Percentiles rank a stretch among this genome's conserved stretches.
Evolutionary conservation across 2,888 invertebrate genomes (phyloP).

Genomic region (Dryococelus australis): DNA sequence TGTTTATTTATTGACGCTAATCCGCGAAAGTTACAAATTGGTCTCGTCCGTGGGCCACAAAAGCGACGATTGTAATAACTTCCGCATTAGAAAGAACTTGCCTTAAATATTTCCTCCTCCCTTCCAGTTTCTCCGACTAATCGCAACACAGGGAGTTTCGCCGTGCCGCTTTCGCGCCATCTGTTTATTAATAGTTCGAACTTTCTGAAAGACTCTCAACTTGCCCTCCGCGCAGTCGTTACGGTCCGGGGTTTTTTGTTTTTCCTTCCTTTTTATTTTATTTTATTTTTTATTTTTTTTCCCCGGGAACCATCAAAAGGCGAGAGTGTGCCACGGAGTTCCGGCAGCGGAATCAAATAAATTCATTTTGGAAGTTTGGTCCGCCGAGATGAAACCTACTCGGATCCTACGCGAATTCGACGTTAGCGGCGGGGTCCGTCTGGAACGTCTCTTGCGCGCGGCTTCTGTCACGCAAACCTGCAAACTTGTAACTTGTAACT

Average conservation of each 20-base stretch:
- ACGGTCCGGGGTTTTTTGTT: background rate
- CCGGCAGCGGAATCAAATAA: background rate
- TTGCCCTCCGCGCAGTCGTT: background rate
- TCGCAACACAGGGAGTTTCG: background rate
- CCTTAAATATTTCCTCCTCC: background rate
- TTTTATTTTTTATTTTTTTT: too few species aligned
- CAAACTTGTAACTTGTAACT: background rate
- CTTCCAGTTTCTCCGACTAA: background rate
- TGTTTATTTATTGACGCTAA: too few species aligned
- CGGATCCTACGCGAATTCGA: background rate
- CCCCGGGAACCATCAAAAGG: background rate
- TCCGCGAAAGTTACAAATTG: too few species aligned
- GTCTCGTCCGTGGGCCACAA: too few species aligned
- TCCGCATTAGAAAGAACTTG: background rate
- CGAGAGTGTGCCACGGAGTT: background rate
- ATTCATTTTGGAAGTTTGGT: background rate
- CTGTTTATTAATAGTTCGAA: background rate
- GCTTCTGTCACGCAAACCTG: background rate
- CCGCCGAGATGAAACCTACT: background rate
- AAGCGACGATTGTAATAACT: too few species aligned
- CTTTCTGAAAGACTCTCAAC: background rate
- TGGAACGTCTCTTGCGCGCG: background rate
- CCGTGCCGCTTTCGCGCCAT: background rate
- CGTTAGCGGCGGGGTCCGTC: background rate
- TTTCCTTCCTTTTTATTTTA: too few species aligned